Base-by-base conservation (phyloP, 2,113 vertebrate species). In the Triplophysa tibetana region DNA sequence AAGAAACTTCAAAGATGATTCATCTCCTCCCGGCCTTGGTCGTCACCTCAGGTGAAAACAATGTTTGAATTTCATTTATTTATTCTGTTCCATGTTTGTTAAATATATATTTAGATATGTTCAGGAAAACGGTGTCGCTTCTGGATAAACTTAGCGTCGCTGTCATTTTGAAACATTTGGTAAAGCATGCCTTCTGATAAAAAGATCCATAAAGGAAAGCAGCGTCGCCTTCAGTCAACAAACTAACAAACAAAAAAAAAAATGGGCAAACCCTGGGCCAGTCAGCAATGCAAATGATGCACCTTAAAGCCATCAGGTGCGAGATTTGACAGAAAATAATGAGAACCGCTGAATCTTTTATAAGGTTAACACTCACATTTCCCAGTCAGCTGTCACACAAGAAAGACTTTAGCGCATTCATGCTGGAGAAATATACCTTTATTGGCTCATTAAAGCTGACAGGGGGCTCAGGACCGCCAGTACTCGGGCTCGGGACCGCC, bases 341-440 rank as follows among this genome's bases (percentile, higher is more conserved):
- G 98, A 99, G 98, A 96, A 96, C 92, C 94, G 94, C 96, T 98
- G 98, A 98, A 98, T 99, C 96, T 99, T 99, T 99, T 97, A 99
- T 98, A 98, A 98, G 98, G 97, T 98, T 97, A 99, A 97, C 96
- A 95, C 94, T 95, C 93, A 93, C 92, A 94, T 94, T 93, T 94
- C 94, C 88, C 92, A 97, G 96, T 93, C 97, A 98, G 96, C 98
- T 99, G 97, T 98, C 97, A 98, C 95, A 99, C 97, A 99, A 97
- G 96, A 98, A 99, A 98, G 96, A 98, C 96, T 96, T 98, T 97
- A 98, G 96, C 95, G 91, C 91, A 90, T 92, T 92, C 92, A 92
- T 88, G 91, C 89, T 83, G 93, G 94, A 91, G 91, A 93, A 92
- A 94, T 90, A 94, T 97, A 96, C 95, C 97, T 98, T 97, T 96